Conservation (phyloP, 2,113 vertebrate species). For the Myotis brandtii region DNA sequence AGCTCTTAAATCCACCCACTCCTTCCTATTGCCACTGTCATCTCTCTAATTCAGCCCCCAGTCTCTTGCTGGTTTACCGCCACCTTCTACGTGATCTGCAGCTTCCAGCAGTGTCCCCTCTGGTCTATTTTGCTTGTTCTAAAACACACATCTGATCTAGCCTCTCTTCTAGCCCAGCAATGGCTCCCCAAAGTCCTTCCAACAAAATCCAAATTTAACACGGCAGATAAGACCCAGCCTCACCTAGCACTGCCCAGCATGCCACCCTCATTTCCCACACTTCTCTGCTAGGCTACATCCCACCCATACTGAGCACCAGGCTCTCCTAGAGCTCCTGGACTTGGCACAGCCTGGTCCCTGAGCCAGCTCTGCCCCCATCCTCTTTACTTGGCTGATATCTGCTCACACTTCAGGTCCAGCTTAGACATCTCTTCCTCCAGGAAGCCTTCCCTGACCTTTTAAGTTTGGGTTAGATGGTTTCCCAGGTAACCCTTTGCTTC, state of each 20-base stretch:
- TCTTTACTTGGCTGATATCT: not conserved
- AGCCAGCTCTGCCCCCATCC: not conserved
- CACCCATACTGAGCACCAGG: rapidly evolving
- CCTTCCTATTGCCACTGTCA: not conserved
- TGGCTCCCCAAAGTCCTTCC: not conserved
- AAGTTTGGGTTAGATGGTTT: not conserved
- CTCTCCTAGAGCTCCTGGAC: not conserved
- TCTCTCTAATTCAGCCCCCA: not conserved
- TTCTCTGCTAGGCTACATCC: rapidly evolving
- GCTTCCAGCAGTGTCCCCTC: not conserved
- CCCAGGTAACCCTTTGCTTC: not conserved
- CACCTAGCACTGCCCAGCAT: not conserved
- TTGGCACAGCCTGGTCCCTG: not conserved
- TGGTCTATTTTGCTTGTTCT: not conserved
- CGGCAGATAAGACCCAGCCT: not conserved
- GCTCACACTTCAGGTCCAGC: not conserved
- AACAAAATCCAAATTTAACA: not conserved
- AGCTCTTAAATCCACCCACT: constrained; percentile 26
- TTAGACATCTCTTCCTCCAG: not conserved
- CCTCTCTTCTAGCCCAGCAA: not conserved
- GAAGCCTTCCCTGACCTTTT: not conserved
- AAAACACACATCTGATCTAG: not conserved
- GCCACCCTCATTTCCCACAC: not conserved
- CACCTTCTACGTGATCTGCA: not conserved
- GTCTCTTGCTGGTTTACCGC: not conserved